Base-by-base conservation (phyloP, 2,113 vertebrate genomes). In the Calonectris borealis region DNA sequence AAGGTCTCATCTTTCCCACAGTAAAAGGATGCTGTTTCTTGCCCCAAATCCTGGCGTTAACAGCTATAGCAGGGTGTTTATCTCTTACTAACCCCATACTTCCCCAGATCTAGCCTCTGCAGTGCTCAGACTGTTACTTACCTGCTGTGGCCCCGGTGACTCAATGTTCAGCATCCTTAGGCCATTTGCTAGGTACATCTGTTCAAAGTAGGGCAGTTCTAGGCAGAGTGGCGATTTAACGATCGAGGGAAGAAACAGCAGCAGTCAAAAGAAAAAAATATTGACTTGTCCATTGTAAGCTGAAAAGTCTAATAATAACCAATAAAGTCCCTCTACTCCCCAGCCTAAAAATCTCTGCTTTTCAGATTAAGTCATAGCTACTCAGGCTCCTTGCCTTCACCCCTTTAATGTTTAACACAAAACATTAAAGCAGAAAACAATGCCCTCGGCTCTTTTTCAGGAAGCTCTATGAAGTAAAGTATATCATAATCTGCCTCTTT, bases 391-490 rank as follows among this genome's bases (percentile, higher is more conserved):
- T 85, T 55, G 71, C 68, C 85, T 97, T 94, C 88, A 94, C 86
- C 88, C 58, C 58, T 96, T 90, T 96, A 82, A 94, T 58, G 72
- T 92, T 96, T 93, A 96, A 96, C 93, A 95, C 88, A 88, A 86
- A 93, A 93, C 94, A 96, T 83, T 96, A 95, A 97, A 90, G 88
- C 69, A 90, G 82, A 93, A 97, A 97, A 94, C 92, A 94, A 88
- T 87, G 64, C 86, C 82, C 90, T 94, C 6, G 17, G 90, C 83
- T 95, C 84, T 83, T 94, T 95, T 91, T 87, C 88, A 91, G 73
- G 65, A 95, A 96, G 49, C 21, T 51, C 60, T 96, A 42, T 64
- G 64, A 88, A 94, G 77, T 83, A 88, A 95, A 96, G 61, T 82
- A 52, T 58, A 65, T 76, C 60, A 85, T 91, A 91, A 95, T 95